These are phyloP conservation scores for Aphaenogaster ashmeadi DNA, from an alignment of 1,140 invertebrate species.

Conservation along the genomic window DNA sequence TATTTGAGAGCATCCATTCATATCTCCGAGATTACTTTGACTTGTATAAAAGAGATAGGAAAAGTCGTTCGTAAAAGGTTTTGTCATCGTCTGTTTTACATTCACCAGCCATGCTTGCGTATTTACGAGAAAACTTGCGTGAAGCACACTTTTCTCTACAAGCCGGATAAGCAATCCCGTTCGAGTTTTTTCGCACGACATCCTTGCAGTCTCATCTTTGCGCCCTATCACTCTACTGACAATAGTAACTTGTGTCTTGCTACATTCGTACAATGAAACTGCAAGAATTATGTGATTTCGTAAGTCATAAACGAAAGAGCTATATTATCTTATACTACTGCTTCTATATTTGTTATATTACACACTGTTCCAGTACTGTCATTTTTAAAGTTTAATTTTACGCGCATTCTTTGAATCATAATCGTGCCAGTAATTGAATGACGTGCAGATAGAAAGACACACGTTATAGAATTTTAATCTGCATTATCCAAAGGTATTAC, in stretches of 20 bases:
- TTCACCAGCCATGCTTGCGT: constrained; percentile 50
- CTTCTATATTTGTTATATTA: neutral
- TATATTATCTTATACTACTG: neutral
- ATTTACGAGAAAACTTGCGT: constrained; percentile 67
- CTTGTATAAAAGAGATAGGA: constrained; percentile 1
- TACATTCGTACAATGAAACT: neutral
- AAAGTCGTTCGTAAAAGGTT: constrained; percentile 32
- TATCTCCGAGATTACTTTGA: neutral
- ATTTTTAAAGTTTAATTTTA: neutral
- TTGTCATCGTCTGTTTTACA: constrained; percentile 60
- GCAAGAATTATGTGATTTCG: neutral
- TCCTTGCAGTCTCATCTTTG: constrained; percentile 10
- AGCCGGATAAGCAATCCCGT: constrained; percentile 46
- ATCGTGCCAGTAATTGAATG: neutral
- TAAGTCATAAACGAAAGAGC: neutral
- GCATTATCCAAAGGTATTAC: neutral
- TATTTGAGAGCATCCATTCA: neutral
- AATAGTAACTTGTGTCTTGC: constrained; percentile 14
- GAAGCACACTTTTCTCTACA: constrained; percentile 51
- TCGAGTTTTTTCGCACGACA: constrained; percentile 27
- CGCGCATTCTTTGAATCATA: neutral
- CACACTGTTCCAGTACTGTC: neutral
- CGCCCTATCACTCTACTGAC: constrained; percentile 25
- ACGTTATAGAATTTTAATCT: constrained; percentile 40
- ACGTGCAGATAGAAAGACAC: neutral